Base-by-base conservation (phyloP, 1,140 invertebrate species). In the Harlomillsia oculata region DNA sequence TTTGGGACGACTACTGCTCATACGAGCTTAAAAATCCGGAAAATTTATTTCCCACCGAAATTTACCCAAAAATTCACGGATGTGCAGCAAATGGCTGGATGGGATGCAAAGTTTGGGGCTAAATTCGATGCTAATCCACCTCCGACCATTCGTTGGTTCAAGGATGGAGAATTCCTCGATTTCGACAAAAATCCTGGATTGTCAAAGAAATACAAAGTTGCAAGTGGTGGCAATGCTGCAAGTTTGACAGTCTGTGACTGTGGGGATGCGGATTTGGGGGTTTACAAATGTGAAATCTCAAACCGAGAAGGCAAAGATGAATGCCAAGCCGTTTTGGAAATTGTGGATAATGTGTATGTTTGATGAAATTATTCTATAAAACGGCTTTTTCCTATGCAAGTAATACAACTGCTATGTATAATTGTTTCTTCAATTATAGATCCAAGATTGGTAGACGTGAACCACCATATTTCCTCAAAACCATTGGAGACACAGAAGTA, bases 21-120 rank as follows among this genome's bases (percentile, higher is more conserved):
- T n/a, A n/a, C n/a, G n/a, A n/a, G n/a, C n/a, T n/a, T n/a, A n/a
- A n/a, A n/a, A n/a, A n/a, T 92, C 1, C 75, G 84, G 46, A 91
- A 90, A 70, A 76, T 88, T 11, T 88, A 80, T 72, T 80, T 87
- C 68, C 73, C 82, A 25, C 89, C 89, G 1, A 75, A 72, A 8
- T 95, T 96, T 72, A 79, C 81, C 0, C 87, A 91, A 67, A 83
- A 76, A 56, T 87, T 95, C 66, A 80, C 78, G 0, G 87, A 95
- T 70, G 71, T 87, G 20, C 86, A 94, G 67, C 87, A 94, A 74
- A 82, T 84, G 57, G 59, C 59, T 49, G 25, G 29, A 9, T 30
- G 78, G 63, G 85, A 90, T 69, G 85, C 84, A 20, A 88, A 89
- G 68, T 86, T 91, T 68, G 75, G 82, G 0, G 85, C 85, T 3